A percentile compares a stretch with the other conserved stretches of the same genome.
Evolutionary conservation across 2,888 invertebrate genomes (phyloP).

Genomic region (Tethea ocularis): DNA sequence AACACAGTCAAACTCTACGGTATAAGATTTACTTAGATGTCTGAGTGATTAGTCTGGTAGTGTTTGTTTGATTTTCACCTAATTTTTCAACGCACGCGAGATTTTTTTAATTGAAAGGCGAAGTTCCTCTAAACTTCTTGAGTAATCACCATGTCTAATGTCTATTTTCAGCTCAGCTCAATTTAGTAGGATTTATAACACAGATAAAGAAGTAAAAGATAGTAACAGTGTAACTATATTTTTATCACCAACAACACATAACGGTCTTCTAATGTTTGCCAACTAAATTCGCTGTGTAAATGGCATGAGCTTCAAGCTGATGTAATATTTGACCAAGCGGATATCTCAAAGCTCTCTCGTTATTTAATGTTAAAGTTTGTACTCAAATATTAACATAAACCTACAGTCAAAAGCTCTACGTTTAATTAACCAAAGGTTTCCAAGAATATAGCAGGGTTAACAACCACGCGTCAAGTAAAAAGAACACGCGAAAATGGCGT

Average conservation of each 20-base stretch:
- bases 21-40: no score
- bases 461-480: slow-evolving; percentile 35
- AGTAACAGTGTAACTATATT: neutral
- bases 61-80: no score
- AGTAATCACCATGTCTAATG: no score
- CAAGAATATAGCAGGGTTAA: slow-evolving; percentile 49
- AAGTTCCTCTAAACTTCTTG: no score
- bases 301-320: neutral
- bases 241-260: neutral
- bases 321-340: neutral
- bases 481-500: slow-evolving; percentile 37
- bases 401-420: slow-evolving; percentile 3
- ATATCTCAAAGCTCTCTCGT: neutral
- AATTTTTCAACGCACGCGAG: no score
- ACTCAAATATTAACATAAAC: slow-evolving; percentile 2
- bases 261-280: neutral
- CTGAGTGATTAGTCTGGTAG: no score
- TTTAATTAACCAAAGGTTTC: slow-evolving; percentile 50
- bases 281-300: slow-evolving; percentile 3
- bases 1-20: no score
- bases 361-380: slow-evolving; percentile 4
- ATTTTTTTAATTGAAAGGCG: no score
- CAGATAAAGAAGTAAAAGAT: no score
- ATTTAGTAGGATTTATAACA: no score
- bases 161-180: no score